These are phyloP conservation scores for Drosophila vallismaia DNA, from an alignment of 2,888 invertebrate species.

Conservation along the genomic window DNA sequence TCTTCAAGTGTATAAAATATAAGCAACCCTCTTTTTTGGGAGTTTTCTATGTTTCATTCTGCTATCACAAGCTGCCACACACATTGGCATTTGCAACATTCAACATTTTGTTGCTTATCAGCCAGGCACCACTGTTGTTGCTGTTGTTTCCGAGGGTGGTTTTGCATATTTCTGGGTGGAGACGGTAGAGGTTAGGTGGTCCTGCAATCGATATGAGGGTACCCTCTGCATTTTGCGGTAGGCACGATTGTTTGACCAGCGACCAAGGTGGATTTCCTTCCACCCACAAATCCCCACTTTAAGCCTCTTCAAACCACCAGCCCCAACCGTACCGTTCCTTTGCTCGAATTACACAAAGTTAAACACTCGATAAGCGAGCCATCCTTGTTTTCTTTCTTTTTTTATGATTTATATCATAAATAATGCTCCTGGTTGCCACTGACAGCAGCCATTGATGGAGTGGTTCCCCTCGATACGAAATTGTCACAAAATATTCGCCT, in stretches of 20 bases:
- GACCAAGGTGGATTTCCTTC: constrained; percentile 26
- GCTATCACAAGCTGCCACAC: constrained; percentile 79
- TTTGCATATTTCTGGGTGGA: constrained; percentile 49
- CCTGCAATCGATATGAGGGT: constrained; percentile 67
- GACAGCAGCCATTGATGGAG: constrained; percentile 61
- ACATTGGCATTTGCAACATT: constrained; percentile 75
- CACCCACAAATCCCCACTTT: constrained; percentile 4
- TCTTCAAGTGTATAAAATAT: constrained; percentile 10
- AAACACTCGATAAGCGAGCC: constrained; percentile 66
- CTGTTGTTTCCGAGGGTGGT: constrained; percentile 63
- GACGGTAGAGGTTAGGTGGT: constrained; percentile 18
- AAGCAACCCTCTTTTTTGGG: constrained; percentile 45
- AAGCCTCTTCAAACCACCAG: constrained; percentile 9
- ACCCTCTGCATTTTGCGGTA: constrained; percentile 37
- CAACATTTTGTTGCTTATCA: constrained; percentile 70
- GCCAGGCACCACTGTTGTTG: constrained; percentile 46
- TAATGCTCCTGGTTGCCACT: constrained; percentile 54
- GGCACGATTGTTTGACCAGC: constrained; percentile 43
- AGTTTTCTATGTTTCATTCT: constrained; percentile 19
- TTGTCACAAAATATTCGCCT: constrained; percentile 37
- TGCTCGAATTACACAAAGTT: constrained; percentile 53
- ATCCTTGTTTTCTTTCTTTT: constrained; percentile 41
- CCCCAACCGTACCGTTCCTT: background rate
- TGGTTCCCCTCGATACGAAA: constrained; percentile 11
- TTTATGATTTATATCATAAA: constrained; percentile 41